Percentiles rank a stretch among this genome's conserved stretches.
phyloP scores from a whole-genome alignment of 2,888 invertebrate species.

The Pristionchus entomophagus region DNA sequence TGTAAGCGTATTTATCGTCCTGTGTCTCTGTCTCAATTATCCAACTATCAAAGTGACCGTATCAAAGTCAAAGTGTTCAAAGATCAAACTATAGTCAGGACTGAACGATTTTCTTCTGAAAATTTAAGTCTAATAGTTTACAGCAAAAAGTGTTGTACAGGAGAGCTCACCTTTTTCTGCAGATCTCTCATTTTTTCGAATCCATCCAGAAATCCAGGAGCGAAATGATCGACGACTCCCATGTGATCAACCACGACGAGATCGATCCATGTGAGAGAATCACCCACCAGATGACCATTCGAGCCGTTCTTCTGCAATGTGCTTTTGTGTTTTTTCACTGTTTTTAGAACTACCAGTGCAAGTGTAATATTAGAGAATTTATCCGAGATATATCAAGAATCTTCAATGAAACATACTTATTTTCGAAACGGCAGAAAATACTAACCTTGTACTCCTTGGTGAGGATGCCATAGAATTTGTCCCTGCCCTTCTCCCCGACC shows the following conservation, averaged over 20 bases:
- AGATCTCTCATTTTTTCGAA: neutral
- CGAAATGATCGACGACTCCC: slow-evolving; percentile 8
- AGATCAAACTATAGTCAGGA: no score
- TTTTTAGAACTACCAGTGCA: no score
- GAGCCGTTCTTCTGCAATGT: neutral
- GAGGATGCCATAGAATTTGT: slow-evolving; percentile 17
- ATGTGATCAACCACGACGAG: slow-evolving; percentile 38
- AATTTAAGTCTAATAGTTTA: no score
- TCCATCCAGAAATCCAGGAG: neutral
- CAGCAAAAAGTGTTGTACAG: no score
- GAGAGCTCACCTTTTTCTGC: neutral
- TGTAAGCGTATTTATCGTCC: neutral
- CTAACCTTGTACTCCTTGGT: slow-evolving; percentile 22
- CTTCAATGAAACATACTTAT: neutral
- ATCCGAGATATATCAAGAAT: neutral
- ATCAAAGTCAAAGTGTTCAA: no score
- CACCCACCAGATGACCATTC: neutral
- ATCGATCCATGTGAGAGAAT: slow-evolving; percentile 31
- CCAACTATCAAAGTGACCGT: neutral
- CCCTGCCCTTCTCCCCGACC: slow-evolving; percentile 31
- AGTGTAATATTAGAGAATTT: neutral
- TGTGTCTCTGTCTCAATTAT: no score
- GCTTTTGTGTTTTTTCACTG: no score
- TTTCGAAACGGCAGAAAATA: no score
- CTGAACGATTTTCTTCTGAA: no score